phyloP scores from a whole-genome alignment of 2,888 invertebrate species.

The Drosophila siamana region DNA sequence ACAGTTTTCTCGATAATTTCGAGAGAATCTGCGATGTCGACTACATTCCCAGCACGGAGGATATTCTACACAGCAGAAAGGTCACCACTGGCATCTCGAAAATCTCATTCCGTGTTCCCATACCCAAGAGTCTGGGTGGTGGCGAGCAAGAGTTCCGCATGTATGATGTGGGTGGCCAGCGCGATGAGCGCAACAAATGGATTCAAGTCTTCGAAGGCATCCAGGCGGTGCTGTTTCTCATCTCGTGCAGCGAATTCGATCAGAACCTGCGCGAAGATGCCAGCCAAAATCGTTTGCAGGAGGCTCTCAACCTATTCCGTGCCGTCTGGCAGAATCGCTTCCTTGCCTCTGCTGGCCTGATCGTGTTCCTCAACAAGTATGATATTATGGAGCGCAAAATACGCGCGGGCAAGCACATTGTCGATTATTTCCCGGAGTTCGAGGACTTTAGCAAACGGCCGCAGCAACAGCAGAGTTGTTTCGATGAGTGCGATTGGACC shows the following conservation, averaged over 20 bases:
- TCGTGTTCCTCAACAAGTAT: constrained; percentile 93
- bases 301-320: constrained; percentile 90
- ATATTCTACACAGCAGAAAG: constrained; percentile 91
- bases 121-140: constrained; percentile 90
- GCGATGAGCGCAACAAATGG: constrained; percentile 93
- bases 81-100: constrained; percentile 91
- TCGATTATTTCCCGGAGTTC: constrained; percentile 89
- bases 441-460: constrained; percentile 86
- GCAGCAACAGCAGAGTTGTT: constrained; percentile 86
- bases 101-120: constrained; percentile 90
- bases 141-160: constrained; percentile 91
- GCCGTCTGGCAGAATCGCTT: constrained; percentile 91
- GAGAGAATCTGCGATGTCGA: constrained; percentile 88
- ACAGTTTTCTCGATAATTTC: constrained; percentile 91
- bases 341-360: constrained; percentile 90
- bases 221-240: constrained; percentile 92
- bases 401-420: constrained; percentile 88
- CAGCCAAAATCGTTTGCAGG: constrained; percentile 89
- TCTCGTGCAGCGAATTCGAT: constrained; percentile 93
- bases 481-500: constrained; percentile 89
- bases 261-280: constrained; percentile 90
- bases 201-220: constrained; percentile 94
- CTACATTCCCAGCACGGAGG: constrained; percentile 91
- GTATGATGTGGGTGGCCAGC: constrained; percentile 94
- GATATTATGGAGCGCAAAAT: constrained; percentile 91